Conservation (phyloP, 2,888 invertebrate species). For the Syritta pipiens region DNA sequence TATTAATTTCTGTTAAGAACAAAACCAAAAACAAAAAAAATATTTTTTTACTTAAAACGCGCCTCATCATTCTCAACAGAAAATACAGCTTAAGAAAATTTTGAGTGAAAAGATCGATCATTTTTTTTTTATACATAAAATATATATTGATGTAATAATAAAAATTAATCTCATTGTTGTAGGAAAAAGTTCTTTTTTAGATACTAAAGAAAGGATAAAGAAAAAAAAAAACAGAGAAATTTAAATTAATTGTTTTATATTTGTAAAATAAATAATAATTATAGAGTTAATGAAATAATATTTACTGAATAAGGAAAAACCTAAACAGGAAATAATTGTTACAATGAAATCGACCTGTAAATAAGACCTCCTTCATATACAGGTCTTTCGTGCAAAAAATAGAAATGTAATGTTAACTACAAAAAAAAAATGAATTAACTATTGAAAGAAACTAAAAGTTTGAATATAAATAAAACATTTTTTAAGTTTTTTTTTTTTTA, state of each 20-base stretch:
- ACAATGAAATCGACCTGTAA: background rate
- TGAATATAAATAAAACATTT: too few species aligned
- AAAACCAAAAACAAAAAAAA: constrained; percentile 14
- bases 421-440: too few species aligned
- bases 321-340: background rate
- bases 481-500: constrained; percentile 36
- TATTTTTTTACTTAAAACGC: constrained; percentile 57
- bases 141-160: constrained; percentile 6
- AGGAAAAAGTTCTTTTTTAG: background rate
- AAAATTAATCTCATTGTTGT: background rate
- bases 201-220: constrained; percentile 3
- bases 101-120: constrained; percentile 5
- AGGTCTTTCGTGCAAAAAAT: too few species aligned
- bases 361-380: too few species aligned
- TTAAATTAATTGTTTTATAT: constrained; percentile 46
- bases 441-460: too few species aligned
- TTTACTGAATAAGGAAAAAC: constrained; percentile 13
- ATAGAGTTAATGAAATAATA: constrained; percentile 24
- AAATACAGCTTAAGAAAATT: background rate
- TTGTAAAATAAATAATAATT: constrained; percentile 42
- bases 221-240: constrained; percentile 6
- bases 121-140: constrained; percentile 37
- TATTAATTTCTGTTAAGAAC: constrained; percentile 27
- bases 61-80: constrained; percentile 1
- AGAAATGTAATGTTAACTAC: too few species aligned